phyloP scores from a whole-genome alignment of 2,113 vertebrate species.

The Cheilinus undulatus region DNA sequence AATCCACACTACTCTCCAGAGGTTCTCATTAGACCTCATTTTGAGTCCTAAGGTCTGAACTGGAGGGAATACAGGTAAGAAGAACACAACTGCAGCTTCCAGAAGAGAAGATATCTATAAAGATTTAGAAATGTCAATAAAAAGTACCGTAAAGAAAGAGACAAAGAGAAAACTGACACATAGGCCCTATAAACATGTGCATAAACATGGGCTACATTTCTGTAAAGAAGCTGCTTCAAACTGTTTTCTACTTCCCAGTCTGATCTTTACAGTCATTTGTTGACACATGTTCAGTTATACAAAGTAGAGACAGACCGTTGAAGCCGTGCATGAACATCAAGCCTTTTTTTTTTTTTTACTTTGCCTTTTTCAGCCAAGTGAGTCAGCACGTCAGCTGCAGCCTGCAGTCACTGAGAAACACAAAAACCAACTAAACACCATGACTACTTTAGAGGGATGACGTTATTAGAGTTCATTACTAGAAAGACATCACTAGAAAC shows the following conservation, averaged over 20 bases:
- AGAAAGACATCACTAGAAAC: too few species aligned
- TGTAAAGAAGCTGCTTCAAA: too few species aligned
- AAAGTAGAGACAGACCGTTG: neutral
- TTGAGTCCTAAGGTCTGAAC: neutral
- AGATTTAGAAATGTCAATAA: too few species aligned
- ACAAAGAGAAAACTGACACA: too few species aligned
- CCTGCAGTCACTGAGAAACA: neutral
- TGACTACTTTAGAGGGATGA: neutral
- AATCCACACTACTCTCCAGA: conserved; percentile 16
- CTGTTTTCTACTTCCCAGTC: too few species aligned
- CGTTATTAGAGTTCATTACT: neutral
- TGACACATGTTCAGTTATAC: conserved; percentile 5
- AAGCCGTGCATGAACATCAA: neutral
- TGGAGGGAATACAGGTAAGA: too few species aligned
- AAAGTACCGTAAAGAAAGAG: too few species aligned
- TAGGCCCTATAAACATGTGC: too few species aligned
- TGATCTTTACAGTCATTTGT: too few species aligned
- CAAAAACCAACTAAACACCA: neutral
- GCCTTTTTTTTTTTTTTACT: neutral
- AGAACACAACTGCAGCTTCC: too few species aligned
- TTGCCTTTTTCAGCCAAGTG: conserved; percentile 20
- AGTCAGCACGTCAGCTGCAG: conserved; percentile 40
- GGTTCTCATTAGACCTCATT: conserved; percentile 1
- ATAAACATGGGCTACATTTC: too few species aligned
- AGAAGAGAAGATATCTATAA: too few species aligned